Conservation (phyloP, 1,140 invertebrate genomes). For the Diachasmimorpha longicaudata region DNA sequence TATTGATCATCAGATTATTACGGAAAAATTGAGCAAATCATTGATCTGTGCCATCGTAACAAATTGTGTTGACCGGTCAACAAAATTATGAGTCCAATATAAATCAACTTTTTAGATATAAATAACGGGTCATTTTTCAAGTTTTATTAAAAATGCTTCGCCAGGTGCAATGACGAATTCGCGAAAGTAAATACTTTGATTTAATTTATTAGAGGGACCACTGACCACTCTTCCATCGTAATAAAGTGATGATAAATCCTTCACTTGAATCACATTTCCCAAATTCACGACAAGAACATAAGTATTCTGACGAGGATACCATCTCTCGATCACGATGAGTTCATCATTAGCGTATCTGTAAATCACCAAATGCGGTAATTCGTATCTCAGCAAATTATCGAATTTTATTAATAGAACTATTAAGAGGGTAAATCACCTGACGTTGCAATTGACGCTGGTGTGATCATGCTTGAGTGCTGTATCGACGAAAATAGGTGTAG, state of each 20-base stretch:
- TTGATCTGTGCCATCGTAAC: neutral
- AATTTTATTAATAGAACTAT: neutral
- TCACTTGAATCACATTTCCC: slow-evolving; percentile 64
- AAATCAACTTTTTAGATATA: neutral
- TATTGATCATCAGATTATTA: neutral
- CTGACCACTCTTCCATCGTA: slow-evolving; percentile 78
- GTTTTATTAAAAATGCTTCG: slow-evolving; percentile 71
- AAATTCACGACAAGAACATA: slow-evolving; percentile 78
- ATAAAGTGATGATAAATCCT: slow-evolving; percentile 75
- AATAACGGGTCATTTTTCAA: slow-evolving; percentile 67
- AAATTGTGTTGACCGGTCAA: neutral
- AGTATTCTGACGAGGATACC: slow-evolving; percentile 76
- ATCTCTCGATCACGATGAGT: slow-evolving; percentile 75
- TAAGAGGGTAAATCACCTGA: slow-evolving; percentile 54
- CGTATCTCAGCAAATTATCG: neutral
- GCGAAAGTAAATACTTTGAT: slow-evolving; percentile 72
- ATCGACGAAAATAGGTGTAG: slow-evolving; percentile 75
- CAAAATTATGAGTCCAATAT: slow-evolving; percentile 1
- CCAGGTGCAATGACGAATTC: slow-evolving; percentile 67
- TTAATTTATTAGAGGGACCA: slow-evolving; percentile 64
- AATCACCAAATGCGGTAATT: neutral
- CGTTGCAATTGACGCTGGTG: slow-evolving; percentile 68
- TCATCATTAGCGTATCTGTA: slow-evolving; percentile 66
- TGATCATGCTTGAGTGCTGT: slow-evolving; percentile 69
- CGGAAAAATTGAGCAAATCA: slow-evolving; percentile 21